Base-by-base conservation (phyloP, 2,113 vertebrate genomes). In the Anarhynchus alexandrinus region DNA sequence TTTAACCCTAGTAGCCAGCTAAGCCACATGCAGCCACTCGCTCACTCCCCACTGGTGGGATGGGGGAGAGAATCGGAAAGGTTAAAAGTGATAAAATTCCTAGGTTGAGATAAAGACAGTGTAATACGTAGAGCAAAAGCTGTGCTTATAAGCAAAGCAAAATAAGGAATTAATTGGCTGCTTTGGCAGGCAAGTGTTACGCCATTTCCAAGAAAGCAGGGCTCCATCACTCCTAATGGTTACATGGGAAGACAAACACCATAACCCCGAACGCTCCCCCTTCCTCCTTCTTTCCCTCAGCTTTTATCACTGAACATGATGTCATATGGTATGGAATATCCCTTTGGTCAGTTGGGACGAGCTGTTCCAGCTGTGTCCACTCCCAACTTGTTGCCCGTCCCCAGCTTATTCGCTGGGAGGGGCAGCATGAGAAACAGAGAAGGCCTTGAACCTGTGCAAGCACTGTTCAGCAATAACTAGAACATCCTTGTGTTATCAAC, bases 221-320 rank as follows among this genome's bases (percentile, higher is more conserved):
- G 11, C 10, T 38, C 3, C 6, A 23, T 58, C 29, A 77, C 12
- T 1, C 19, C 38, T 47, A 12, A 27, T 1, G 3, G 5, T 58
- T 67, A 30, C 21, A 11, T 9, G 19, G 32, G 12, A 83, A 94
- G 22, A 47, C 21, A 78, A 92, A 38, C 9, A 19, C 15, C 2
- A 5, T 10, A 70, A 78, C 19, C 7, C 12, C 55, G 29, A 72
- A 72, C 0, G 0, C 15, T 13, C 4, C 4, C 10, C 4, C 15
- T 55, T 70, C 17, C 10, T 45, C 22, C 23, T 73, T 26, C 32
- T 74, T 76, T 59, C 21, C 13, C 19, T 32, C 29, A 42, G 30
- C 6, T 86, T 86, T 86, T 65, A 32, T 22, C 49, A 55, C 20
- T 57, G 15, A 52, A 5, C 11, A 25, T 71, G 65, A 40, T 10